Evolutionary conservation across 2,113 vertebrate species (phyloP).

Genomic region (Pimephales promelas): DNA sequence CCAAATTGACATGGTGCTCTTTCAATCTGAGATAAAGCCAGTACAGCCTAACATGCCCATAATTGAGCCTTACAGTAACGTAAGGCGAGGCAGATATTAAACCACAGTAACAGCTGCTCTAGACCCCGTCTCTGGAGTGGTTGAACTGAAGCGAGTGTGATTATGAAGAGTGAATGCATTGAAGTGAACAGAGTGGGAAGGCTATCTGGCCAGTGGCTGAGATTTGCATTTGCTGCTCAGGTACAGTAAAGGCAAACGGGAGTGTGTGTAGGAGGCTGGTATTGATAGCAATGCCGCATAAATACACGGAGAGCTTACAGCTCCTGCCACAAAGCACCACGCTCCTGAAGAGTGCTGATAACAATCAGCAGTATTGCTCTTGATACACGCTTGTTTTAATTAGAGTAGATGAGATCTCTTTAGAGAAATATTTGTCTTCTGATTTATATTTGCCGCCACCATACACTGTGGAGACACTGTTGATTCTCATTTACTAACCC

Average conservation of each 20-base stretch:
- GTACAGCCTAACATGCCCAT: not conserved
- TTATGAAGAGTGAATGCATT: not conserved
- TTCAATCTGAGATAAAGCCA: not conserved
- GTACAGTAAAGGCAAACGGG: constrained; percentile 43
- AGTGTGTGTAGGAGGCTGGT: constrained; percentile 52
- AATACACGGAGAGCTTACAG: constrained; percentile 49
- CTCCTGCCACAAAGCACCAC: not conserved
- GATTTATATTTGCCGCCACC: not conserved
- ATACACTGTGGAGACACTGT: not conserved
- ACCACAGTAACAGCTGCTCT: not conserved
- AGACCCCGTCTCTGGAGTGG: not conserved
- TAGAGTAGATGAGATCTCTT: not conserved
- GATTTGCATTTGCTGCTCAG: constrained; percentile 49
- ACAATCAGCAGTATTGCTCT: constrained; percentile 1
- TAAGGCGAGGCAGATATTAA: not conserved
- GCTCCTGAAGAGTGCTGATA: not conserved
- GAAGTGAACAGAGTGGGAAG: constrained; percentile 12
- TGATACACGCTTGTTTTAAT: constrained; percentile 10
- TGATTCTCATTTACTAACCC: not conserved
- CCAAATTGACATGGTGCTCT: not conserved
- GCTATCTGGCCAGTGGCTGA: constrained; percentile 22
- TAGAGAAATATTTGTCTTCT: not conserved
- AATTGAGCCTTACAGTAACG: not conserved
- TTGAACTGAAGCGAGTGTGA: not conserved
- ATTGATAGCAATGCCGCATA: constrained; percentile 53